Conservation (phyloP, 1,140 invertebrate species). For the Eueides isabella region DNA sequence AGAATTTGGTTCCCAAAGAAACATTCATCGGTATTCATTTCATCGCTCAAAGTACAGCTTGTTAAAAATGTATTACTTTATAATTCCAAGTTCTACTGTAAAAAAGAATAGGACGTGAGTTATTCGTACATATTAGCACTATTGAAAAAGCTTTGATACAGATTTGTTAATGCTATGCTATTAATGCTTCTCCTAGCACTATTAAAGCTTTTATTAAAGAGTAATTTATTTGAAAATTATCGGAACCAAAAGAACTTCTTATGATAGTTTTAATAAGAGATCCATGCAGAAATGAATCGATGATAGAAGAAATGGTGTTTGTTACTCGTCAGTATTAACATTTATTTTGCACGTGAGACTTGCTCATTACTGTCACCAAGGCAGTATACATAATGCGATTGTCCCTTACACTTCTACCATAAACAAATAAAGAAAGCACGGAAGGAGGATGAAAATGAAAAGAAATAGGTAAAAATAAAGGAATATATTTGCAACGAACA, state of each 20-base stretch:
- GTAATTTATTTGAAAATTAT: conserved; percentile 60
- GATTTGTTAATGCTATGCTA: conserved; percentile 70
- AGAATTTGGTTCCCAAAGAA: conserved; percentile 34
- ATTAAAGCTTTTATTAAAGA: conserved; percentile 73
- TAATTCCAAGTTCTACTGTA: conserved; percentile 55
- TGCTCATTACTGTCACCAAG: conserved; percentile 74
- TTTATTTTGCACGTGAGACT: conserved; percentile 66
- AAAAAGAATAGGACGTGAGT: conserved; percentile 29
- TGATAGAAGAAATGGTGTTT: conserved; percentile 80
- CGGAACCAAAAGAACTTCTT: conserved; percentile 75
- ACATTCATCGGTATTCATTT: neutral
- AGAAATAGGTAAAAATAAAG: conserved; percentile 79
- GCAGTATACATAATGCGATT: conserved; percentile 68
- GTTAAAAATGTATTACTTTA: conserved; percentile 1
- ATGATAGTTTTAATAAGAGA: conserved; percentile 67
- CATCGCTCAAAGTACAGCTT: neutral
- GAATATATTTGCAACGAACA: conserved; percentile 82
- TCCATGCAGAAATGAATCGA: conserved; percentile 80
- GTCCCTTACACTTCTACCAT: conserved; percentile 70
- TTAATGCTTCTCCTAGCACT: conserved; percentile 72
- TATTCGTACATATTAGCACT: conserved; percentile 55
- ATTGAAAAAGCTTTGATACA: conserved; percentile 69
- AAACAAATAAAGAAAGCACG: conserved; percentile 74
- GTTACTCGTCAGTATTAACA: conserved; percentile 67
- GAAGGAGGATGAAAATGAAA: conserved; percentile 80